Percentiles rank a stretch among this genome's conserved stretches.
phyloP scores from a whole-genome alignment of 2,888 invertebrate genomes.

The Metalampra italica region DNA sequence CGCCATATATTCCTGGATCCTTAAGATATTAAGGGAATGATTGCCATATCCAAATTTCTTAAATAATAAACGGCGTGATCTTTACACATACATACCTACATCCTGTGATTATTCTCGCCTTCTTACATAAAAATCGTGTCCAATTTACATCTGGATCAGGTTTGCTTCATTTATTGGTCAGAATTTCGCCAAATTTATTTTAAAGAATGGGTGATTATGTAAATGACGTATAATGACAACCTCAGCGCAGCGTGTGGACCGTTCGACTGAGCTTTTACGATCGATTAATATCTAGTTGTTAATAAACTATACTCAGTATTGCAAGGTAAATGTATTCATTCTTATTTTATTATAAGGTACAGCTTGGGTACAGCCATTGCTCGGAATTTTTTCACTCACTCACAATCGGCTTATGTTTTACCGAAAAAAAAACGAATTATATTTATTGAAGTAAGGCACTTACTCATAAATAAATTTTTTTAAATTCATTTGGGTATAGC shows the following conservation, averaged over 20 bases:
- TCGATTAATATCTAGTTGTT: constrained; percentile 23
- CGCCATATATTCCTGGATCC: too few species aligned
- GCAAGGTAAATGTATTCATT: neutral
- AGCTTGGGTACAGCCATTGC: too few species aligned
- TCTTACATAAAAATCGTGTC: constrained; percentile 38
- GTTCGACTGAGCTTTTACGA: constrained; percentile 21
- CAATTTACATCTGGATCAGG: constrained; percentile 30
- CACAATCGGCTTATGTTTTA: too few species aligned
- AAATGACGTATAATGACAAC: constrained; percentile 44
- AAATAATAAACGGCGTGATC: too few species aligned
- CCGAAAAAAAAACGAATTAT: too few species aligned
- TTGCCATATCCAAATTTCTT: too few species aligned
- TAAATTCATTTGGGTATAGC: too few species aligned
- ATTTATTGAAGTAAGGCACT: too few species aligned
- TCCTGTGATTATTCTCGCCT: constrained; percentile 37
- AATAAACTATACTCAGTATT: neutral
- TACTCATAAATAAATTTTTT: too few species aligned
- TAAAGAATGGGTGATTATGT: constrained; percentile 50
- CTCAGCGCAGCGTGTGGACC: constrained; percentile 21
- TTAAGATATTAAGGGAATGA: too few species aligned
- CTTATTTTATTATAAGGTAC: too few species aligned
- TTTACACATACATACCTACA: constrained; percentile 1
- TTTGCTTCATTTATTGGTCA: constrained; percentile 16
- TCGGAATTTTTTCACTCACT: too few species aligned
- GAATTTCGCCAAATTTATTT: constrained; percentile 35